Evolutionary conservation across 2,888 invertebrate genomes (phyloP).

Genomic region (Tubulanus polymorphus): DNA sequence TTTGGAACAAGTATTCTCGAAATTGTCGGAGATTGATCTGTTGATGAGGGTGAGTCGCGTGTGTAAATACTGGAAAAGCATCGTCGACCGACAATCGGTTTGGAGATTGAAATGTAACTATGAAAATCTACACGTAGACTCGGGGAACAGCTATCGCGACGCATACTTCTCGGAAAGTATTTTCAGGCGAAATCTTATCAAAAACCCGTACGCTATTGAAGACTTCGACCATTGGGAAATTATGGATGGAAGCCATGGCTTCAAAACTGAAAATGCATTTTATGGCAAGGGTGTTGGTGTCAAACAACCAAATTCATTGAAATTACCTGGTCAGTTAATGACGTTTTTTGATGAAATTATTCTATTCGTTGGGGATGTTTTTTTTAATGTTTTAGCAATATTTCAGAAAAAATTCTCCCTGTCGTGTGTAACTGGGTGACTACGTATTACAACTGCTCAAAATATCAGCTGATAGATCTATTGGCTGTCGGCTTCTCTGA

Average conservation of each 20-base stretch:
- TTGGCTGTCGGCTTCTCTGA: slow-evolving; percentile 49
- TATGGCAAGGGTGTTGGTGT: not conserved
- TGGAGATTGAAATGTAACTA: slow-evolving; percentile 26
- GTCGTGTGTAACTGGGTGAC: too few relatives aligned
- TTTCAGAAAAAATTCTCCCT: too few relatives aligned
- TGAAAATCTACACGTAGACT: too few relatives aligned
- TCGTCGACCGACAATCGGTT: slow-evolving; percentile 18
- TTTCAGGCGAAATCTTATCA: slow-evolving; percentile 23
- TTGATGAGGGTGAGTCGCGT: slow-evolving; percentile 7
- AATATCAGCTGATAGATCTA: slow-evolving; percentile 57
- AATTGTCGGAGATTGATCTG: not conserved
- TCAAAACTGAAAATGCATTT: not conserved
- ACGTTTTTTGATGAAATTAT: not conserved
- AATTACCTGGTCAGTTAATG: not conserved
- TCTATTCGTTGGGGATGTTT: not conserved
- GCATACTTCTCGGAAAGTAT: slow-evolving; percentile 13
- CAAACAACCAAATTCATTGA: not conserved
- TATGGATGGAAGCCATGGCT: not conserved
- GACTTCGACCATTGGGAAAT: not conserved
- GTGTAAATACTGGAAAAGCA: slow-evolving; percentile 20
- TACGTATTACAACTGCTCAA: slow-evolving; percentile 56
- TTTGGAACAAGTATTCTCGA: not conserved
- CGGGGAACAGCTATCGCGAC: too few relatives aligned
- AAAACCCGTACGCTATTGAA: slow-evolving; percentile 22
- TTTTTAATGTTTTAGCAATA: too few relatives aligned